Percentiles rank a stretch among this genome's conserved stretches.
Conservation (phyloP, 1,140 invertebrate species). For the Drosophila pseudoobscura region DNA sequence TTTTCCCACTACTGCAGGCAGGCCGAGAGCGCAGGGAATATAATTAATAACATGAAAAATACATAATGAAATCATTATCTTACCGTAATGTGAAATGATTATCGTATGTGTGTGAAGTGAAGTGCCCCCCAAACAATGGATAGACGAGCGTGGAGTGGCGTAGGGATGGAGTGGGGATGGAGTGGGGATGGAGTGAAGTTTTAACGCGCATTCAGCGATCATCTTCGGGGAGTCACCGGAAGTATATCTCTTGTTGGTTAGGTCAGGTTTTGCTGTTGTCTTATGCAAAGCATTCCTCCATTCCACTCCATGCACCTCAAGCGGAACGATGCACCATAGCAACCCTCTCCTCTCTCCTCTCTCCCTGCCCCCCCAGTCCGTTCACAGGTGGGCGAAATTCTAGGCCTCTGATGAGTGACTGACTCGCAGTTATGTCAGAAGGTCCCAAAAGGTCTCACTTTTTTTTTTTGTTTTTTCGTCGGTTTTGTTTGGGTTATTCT, state of each 20-base stretch:
- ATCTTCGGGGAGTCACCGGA: constrained; percentile 18
- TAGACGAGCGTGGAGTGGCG: not conserved
- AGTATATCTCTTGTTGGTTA: constrained; percentile 39
- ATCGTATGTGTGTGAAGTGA: constrained; percentile 74
- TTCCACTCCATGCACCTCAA: constrained; percentile 45
- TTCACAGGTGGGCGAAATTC: constrained; percentile 33
- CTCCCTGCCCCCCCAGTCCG: not conserved
- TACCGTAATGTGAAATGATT: constrained; percentile 79
- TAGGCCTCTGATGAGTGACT: constrained; percentile 63
- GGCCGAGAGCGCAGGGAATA: constrained; percentile 28
- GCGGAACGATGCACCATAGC: constrained; percentile 66
- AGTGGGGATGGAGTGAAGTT: constrained; percentile 17
- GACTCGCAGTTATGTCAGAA: constrained; percentile 70
- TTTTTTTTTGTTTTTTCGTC: constrained; percentile 3
- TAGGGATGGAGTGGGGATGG: not conserved
- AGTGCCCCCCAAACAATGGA: constrained; percentile 56
- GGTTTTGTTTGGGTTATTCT: constrained; percentile 28
- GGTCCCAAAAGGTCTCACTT: constrained; percentile 3
- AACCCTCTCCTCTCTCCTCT: not conserved
- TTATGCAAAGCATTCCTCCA: constrained; percentile 66
- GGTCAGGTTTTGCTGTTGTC: constrained; percentile 55
- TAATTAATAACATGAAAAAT: constrained; percentile 82
- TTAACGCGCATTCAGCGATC: constrained; percentile 31
- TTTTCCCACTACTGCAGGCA: constrained; percentile 69
- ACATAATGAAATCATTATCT: constrained; percentile 82